A percentile compares a stretch with the other conserved stretches of the same genome.
phyloP scores from a whole-genome alignment of 1,140 invertebrate genomes.

The Drosophila albomicans region DNA sequence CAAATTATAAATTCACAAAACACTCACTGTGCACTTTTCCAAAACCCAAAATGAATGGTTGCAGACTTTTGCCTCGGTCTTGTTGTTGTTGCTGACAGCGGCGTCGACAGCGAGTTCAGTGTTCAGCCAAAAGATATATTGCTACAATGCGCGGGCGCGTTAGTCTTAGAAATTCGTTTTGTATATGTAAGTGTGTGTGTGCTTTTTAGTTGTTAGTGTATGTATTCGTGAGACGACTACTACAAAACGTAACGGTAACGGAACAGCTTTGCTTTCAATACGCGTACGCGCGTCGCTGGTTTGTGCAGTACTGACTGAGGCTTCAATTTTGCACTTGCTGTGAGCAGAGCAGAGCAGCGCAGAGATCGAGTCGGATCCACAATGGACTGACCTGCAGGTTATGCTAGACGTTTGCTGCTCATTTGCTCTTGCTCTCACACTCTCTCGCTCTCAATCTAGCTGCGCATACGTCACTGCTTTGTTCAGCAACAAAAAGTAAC shows the following conservation, averaged over 20 bases:
- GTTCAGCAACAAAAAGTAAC: not conserved
- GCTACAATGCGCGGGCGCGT: slow-evolving; percentile 53
- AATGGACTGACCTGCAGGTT: slow-evolving; percentile 35
- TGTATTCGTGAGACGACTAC: slow-evolving; percentile 46
- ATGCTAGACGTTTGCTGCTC: not conserved
- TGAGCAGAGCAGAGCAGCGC: slow-evolving; percentile 50
- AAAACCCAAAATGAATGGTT: slow-evolving; percentile 67
- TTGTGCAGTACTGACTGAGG: slow-evolving; percentile 68
- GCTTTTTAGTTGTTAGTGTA: slow-evolving; percentile 37
- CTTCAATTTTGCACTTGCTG: slow-evolving; percentile 65
- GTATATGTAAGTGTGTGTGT: slow-evolving; percentile 21
- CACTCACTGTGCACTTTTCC: slow-evolving; percentile 81
- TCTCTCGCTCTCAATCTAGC: slow-evolving; percentile 13
- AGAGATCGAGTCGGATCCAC: slow-evolving; percentile 30
- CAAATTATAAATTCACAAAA: slow-evolving; percentile 22
- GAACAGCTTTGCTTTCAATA: slow-evolving; percentile 46
- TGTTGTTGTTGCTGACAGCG: slow-evolving; percentile 27
- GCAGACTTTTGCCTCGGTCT: slow-evolving; percentile 49
- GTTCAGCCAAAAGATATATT: slow-evolving; percentile 54
- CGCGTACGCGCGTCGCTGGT: slow-evolving; percentile 59
- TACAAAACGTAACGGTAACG: slow-evolving; percentile 58
- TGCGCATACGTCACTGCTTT: slow-evolving; percentile 19
- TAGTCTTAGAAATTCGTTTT: slow-evolving; percentile 60
- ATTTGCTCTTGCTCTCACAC: slow-evolving; percentile 16
- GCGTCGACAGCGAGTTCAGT: slow-evolving; percentile 37